Evolutionary conservation across 2,797 vertebrate genomes (phyloP), one percentile per base, ranked within the genome.

Genomic region (Ispidina lecontei): DNA sequence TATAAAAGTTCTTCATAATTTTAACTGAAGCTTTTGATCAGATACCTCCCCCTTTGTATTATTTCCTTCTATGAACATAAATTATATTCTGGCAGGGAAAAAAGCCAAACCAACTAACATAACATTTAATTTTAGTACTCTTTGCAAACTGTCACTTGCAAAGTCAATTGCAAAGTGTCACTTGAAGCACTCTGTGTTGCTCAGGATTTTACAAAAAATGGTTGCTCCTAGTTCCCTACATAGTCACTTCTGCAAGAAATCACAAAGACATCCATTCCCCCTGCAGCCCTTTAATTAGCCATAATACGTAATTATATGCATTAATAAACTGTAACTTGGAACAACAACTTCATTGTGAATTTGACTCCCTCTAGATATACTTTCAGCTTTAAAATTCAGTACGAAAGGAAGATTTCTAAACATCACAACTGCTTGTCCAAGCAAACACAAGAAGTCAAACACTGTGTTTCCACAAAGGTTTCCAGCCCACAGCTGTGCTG

Each of bases 401-500:
- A 68, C 2, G 5, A 64, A 88, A 62, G 17, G 23, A 77, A 71
- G n/a, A 68, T 10, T 63, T 76, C 47, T 64, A 79, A 91, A 85
- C 2, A 4, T 83, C 16, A 2, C 52, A 86, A 56, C 20, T 43
- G 20, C 46, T 78, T 87, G 43, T 29, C 67, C 51, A 51, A 83
- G 77, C 77, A 76, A 88, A 81, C 35, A 37, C 1, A 3, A 58
- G 70, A 80, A 39, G 41, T 64, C 55, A 49, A 75, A 65, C 25
- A 6, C 29, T n/a, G 12, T 0, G 2, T 81, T 60, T 70, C 51
- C 64, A n/a, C 6, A 23, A 74, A 77, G 33, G 49, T 46, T 91
- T 95, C 84, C 58, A 68, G 76, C 56, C 80, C 83, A 54, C 82
- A 92, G 84, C 80, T 96, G 84, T 35, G 65, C 79, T 64, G 72